Base-by-base conservation (phyloP, 2,113 vertebrate species). In the Rhipidura dahli region DNA sequence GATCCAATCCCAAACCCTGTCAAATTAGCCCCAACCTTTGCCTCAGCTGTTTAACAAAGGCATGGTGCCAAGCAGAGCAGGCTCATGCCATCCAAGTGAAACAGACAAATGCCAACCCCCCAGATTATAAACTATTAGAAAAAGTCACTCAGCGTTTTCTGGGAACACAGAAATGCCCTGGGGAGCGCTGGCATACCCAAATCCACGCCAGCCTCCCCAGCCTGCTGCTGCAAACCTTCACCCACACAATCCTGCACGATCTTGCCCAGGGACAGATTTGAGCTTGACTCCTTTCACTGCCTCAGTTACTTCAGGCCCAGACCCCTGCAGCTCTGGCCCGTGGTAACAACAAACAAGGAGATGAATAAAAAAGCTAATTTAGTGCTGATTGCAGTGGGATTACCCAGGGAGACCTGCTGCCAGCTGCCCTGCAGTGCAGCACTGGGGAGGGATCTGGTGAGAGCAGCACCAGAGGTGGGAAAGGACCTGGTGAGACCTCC, bases 81-180 rank as follows among this genome's bases (percentile, higher is more conserved):
- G 63, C 71, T 86, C 17, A 11, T 9, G 18, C 51, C 66, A 68
- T 45, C 66, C 70, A 66, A 75, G 70, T 3, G 50, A 37, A 94
- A 86, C 64, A 81, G n/a, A 42, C 50, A 70, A 90, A 57, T 14
- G 23, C 37, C 57, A 86, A 91, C 80, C 6, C 24, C 49, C 33
- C 39, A 12, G 57, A 12, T 72, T 28, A 80, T 2, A 33, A 83
- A 71, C 15, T 30, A 9, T n/a, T 21, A 22, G 71, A 31, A 49
- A 31, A 44, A 70, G 76, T 53, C 70, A 82, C 9, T 24, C 13
- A 3, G 54, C 0, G 0, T 59, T 64, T 81, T 27, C 45, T 0
- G 0, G 56, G 42, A 71, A 76, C 22, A 24, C 19, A 49, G 65
- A 53, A 85, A 50, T 11, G 11, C 54, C 40, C 64, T 39, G 47